A percentile compares a stretch with the other conserved stretches of the same genome.
These are phyloP conservation scores for Podotricha telesiphe DNA, from an alignment of 2,888 invertebrate species.

Conservation along the genomic window DNA sequence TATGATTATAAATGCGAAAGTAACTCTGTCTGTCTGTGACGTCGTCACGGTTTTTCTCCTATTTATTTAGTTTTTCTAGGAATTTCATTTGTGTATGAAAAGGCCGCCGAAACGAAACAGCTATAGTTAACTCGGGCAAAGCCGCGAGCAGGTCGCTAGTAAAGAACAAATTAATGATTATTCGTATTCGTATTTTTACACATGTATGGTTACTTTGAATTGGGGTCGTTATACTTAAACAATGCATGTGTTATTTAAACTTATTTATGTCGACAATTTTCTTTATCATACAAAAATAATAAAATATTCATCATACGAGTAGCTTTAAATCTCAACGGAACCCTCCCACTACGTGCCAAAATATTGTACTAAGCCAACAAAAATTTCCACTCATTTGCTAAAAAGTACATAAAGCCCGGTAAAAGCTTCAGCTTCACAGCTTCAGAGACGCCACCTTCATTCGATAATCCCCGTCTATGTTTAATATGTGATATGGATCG, in stretches of 20 bases:
- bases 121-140: too few species aligned
- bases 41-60: too few species aligned
- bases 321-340: slow-evolving; percentile 10
- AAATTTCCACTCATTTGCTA: slow-evolving; percentile 61
- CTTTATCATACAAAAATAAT: slow-evolving; percentile 10
- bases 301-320: slow-evolving; percentile 29
- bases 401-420: slow-evolving; percentile 62
- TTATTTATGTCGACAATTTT: background rate
- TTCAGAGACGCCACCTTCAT: slow-evolving; percentile 33
- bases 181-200: too few species aligned
- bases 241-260: background rate
- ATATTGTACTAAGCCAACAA: slow-evolving; percentile 61
- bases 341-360: slow-evolving; percentile 32
- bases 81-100: too few species aligned
- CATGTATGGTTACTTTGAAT: background rate
- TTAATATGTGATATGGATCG: slow-evolving; percentile 27
- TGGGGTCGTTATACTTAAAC: background rate
- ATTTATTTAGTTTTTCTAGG: too few species aligned
- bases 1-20: too few species aligned
- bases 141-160: too few species aligned
- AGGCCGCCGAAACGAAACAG: too few species aligned
- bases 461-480: slow-evolving; percentile 33
- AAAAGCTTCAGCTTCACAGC: slow-evolving; percentile 58
- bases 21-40: too few species aligned
- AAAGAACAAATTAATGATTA: too few species aligned